These are phyloP conservation scores for Anas bahamensis DNA, from an alignment of 2,797 vertebrate genomes.

Conservation along the genomic window DNA sequence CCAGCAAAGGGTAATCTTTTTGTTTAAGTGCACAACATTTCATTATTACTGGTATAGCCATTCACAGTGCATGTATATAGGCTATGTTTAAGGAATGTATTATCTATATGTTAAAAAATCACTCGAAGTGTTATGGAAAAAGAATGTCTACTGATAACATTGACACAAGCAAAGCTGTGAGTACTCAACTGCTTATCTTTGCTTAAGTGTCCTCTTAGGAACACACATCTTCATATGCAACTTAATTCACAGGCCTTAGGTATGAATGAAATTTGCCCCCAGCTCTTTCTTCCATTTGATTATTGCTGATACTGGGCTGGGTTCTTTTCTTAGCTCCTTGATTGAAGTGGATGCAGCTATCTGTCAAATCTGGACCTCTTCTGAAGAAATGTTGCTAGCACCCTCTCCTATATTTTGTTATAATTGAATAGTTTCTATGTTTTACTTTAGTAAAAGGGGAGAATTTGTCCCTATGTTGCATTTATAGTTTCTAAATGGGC, in stretches of 20 bases:
- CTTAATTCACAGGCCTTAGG: constrained; percentile 12
- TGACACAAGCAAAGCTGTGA: constrained; percentile 52
- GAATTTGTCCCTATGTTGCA: background rate
- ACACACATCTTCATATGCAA: background rate
- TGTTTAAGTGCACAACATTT: background rate
- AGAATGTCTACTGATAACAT: constrained; percentile 32
- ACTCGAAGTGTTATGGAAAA: constrained; percentile 27
- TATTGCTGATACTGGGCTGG: background rate
- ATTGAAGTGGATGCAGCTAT: background rate
- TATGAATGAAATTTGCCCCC: background rate
- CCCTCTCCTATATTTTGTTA: background rate
- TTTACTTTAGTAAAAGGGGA: constrained; percentile 1
- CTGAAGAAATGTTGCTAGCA: background rate
- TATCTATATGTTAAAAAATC: constrained; percentile 20
- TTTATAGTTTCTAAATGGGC: background rate
- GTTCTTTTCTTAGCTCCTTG: background rate
- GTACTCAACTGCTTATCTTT: constrained; percentile 43
- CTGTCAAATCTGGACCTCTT: background rate
- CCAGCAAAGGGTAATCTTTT: background rate
- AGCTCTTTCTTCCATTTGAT: background rate
- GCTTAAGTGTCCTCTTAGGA: constrained; percentile 41
- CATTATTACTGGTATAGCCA: background rate
- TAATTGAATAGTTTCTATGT: background rate
- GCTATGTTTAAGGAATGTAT: background rate
- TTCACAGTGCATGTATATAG: background rate